phyloP scores from a whole-genome alignment of 2,113 vertebrate genomes.

The Rhinolophus ferrumequinum region DNA sequence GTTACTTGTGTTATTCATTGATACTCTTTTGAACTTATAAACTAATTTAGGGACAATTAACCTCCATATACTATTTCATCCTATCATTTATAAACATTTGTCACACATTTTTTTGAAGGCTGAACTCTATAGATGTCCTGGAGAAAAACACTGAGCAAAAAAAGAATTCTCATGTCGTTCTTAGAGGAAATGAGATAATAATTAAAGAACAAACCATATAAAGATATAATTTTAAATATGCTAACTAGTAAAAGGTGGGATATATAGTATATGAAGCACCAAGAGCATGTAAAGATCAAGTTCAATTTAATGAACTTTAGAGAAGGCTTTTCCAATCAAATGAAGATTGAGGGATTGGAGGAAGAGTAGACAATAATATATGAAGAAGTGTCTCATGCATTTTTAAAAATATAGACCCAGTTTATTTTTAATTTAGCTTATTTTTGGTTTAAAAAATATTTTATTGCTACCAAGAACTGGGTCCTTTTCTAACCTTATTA shows the following conservation, averaged over 20 bases:
- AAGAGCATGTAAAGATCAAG: background rate
- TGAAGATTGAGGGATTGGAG: background rate
- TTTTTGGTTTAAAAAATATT: background rate
- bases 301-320: background rate
- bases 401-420: background rate
- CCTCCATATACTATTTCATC: background rate
- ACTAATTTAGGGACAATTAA: background rate
- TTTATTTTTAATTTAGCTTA: background rate
- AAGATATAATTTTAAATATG: background rate
- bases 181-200: background rate
- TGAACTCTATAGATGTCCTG: background rate
- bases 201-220: background rate
- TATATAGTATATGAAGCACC: background rate
- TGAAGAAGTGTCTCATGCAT: background rate
- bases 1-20: background rate
- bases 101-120: background rate
- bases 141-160: background rate
- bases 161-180: background rate
- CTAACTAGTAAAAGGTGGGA: background rate
- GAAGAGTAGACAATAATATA: background rate
- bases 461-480: background rate
- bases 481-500: background rate
- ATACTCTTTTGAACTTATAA: constrained; percentile 12
- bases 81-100: constrained; percentile 19
- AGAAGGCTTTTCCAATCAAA: background rate